Evolutionary conservation across 2,888 invertebrate species (phyloP), one percentile per base, ranked within the genome.

Genomic region (Dinocampus coccinellae): DNA sequence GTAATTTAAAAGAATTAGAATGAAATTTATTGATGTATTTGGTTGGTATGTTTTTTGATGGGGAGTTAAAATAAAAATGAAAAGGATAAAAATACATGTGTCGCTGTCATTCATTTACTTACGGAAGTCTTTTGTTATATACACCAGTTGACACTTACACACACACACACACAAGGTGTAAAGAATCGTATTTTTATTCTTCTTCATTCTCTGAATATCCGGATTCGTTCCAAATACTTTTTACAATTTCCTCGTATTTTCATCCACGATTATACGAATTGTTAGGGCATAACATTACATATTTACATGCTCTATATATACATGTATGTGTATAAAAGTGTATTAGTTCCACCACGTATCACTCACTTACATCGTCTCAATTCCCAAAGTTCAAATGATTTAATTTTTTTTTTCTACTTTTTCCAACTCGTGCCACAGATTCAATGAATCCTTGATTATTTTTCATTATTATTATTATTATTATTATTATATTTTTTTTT

Each of bases 191-290:
- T 47, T 47, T 20, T 47, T 16, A n/a, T 16, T 16, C 3, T 47
- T 16, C 16, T 47, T 39, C 13, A 13, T 47, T n/a, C 16, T 7
- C 47, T 47, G 33, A 61, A 69, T 70, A 75, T 75, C 73, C 63
- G 72, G 67, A 77, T 75, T 77, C 75, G 75, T 77, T 72, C 74
- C 74, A 73, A 76, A 69, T n/a, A 77, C 74, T 75, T 73, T 74
- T 55, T 63, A 74, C 73, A 63, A 76, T 77, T 77, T 77, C 75
- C 70, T 20, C 70, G 73, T 74, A 77, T 77, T 77, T 75, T 75
- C 74, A 77, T 73, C 73, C 73, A 64, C 22, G 58, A 75, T 75
- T 74, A 74, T 29, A 60, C 71, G 68, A 16, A 47, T 47, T 16
- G n/a, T n/a, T n/a, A n/a, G 16, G 16, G 6, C 47, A 3, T 7